Base-by-base conservation (phyloP, 2,888 invertebrate species). In the Trachelus stipa region DNA sequence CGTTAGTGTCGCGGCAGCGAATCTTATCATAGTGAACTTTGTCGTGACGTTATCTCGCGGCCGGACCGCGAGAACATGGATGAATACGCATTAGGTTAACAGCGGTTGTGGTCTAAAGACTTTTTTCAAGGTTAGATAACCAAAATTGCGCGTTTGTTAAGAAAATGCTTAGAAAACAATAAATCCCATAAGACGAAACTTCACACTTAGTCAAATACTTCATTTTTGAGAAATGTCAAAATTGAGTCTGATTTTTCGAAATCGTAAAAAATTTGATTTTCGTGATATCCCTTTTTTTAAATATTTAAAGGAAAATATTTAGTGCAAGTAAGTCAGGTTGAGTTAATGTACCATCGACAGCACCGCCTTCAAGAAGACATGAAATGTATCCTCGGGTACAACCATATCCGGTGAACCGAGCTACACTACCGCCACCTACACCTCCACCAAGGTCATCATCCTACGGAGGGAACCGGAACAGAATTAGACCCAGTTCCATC, bases 401-500 rank as follows among this genome's bases (percentile, higher is more conserved):
- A 71, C 71, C 31, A 11, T 3, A 9, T 23, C 71, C 33, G 15
- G 30, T 71, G 33, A 30, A 23, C 33, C 71, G 30, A 34, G 11
- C 31, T 30, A 30, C 74, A 11, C 23, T 15, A 34, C 34, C 83
- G 9, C 76, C 82, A 11, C 88, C 90, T 11, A 84, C 88, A 1
- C 87, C 88, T 23, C 88, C 91, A 15, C 89, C 89, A 69, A 88
- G 90, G 81, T 81, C 85, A 56, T 87, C 88, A 31, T 87, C 88
- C 4, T 75, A 68, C 85, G 81, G 84, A 77, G 83, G 87, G 30
- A 81, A 84, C 69, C 86, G 88, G 75, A 89, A 88, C 78, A 85
- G 85, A 11, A 85, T 90, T 68, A 89, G 89, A 76, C 77, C 73
- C 23, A 81, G 82, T 76, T 87, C 88, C 35, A 82, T 87, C 79